Percentiles rank a stretch among this genome's conserved stretches.
Conservation (phyloP, 2,888 invertebrate genomes). For the Orthosia gracilis region DNA sequence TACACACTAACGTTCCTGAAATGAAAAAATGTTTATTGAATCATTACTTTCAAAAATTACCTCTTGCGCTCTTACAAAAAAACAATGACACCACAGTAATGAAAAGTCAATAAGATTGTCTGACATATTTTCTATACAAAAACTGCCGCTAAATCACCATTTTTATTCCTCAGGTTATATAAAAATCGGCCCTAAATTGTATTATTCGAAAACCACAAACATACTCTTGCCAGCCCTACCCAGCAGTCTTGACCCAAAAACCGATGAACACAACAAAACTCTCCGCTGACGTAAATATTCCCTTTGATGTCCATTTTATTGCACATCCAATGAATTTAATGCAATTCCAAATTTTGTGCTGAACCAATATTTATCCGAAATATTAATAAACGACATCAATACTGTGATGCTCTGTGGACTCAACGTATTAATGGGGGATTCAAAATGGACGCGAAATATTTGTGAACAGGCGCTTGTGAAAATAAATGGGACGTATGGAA, state of each 20-base stretch:
- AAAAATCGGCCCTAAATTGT: too few species aligned
- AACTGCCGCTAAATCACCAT: too few species aligned
- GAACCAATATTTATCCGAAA: conserved; percentile 56
- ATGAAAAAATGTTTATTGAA: too few species aligned
- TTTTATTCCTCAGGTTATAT: too few species aligned
- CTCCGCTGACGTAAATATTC: conserved; percentile 58
- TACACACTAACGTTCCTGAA: too few species aligned
- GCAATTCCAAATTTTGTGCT: conserved; percentile 44
- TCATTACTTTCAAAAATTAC: too few species aligned
- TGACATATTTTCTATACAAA: too few species aligned
- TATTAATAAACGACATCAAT: conserved; percentile 39
- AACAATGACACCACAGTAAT: too few species aligned
- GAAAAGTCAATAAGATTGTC: too few species aligned
- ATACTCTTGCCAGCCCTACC: conserved; percentile 46
- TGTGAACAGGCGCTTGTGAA: conserved; percentile 9
- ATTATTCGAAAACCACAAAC: background rate
- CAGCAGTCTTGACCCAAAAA: conserved; percentile 67
- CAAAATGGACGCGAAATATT: conserved; percentile 28
- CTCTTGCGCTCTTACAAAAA: too few species aligned
- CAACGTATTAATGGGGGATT: conserved; percentile 23
- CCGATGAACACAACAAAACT: conserved; percentile 56
- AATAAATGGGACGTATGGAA: conserved; percentile 22
- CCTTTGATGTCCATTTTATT: conserved; percentile 63
- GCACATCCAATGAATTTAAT: conserved; percentile 58
- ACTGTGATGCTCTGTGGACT: conserved; percentile 19